Evolutionary conservation across 2,113 vertebrate genomes (phyloP).

Genomic region (Dasypus novemcinctus): DNA sequence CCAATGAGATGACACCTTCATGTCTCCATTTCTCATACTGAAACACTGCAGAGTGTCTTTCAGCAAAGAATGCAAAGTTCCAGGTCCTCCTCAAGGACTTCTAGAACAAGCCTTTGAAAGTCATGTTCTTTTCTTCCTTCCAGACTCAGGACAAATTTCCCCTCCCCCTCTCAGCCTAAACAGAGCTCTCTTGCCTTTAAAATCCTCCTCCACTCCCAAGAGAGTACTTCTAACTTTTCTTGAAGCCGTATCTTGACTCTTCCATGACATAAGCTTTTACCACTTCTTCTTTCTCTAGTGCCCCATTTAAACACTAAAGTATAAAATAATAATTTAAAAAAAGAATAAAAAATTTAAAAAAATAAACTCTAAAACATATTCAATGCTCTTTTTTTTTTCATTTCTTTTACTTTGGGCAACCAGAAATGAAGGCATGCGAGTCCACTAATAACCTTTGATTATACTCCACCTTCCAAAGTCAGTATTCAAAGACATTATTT

Average conservation of each 20-base stretch:
- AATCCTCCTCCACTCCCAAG: neutral
- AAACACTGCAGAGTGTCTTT: neutral
- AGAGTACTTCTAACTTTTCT: neutral
- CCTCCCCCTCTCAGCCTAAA: neutral
- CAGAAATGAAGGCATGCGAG: neutral
- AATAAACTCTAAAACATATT: neutral
- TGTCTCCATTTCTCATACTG: rapidly evolving
- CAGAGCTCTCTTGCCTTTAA: neutral
- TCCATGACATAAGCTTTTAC: neutral
- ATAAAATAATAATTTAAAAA: too few species aligned
- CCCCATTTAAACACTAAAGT: neutral
- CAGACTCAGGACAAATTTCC: neutral
- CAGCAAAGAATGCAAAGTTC: neutral
- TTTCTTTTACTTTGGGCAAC: neutral
- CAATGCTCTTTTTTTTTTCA: neutral
- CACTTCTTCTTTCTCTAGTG: neutral
- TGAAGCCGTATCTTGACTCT: neutral
- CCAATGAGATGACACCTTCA: neutral
- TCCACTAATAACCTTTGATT: neutral
- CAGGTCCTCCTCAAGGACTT: rapidly evolving
- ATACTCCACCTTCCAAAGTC: neutral
- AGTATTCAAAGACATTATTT: neutral
- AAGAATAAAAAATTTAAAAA: too few species aligned
- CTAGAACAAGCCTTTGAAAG: neutral
- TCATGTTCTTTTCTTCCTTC: neutral